A percentile compares a stretch with the other conserved stretches of the same genome.
Evolutionary conservation across 2,113 vertebrate species (phyloP).

Genomic region (Heterochromis multidens): DNA sequence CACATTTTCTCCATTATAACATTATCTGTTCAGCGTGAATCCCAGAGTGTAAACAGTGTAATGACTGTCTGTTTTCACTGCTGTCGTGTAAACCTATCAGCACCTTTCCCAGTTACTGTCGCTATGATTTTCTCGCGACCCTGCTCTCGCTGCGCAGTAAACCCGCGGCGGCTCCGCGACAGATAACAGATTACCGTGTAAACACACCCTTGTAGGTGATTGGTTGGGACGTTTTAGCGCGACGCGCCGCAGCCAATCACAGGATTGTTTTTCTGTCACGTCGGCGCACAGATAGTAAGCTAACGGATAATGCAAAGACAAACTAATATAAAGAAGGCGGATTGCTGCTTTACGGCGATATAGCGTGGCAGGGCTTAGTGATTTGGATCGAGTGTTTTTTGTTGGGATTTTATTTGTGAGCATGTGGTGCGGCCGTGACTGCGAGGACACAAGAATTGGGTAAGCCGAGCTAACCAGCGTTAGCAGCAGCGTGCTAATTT

Average conservation of each 20-base stretch:
- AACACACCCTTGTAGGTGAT: slow-evolving; percentile 60
- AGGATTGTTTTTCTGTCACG: slow-evolving; percentile 71
- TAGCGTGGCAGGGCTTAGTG: not conserved
- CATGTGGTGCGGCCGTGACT: not conserved
- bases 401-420: not conserved
- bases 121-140: not conserved
- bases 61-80: not conserved
- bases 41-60: not conserved
- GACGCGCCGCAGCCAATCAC: slow-evolving; percentile 71
- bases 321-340: slow-evolving; percentile 52
- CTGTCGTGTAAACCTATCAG: not conserved
- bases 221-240: slow-evolving; percentile 75
- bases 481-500: slow-evolving; percentile 52
- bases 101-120: not conserved
- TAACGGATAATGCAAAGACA: slow-evolving; percentile 66
- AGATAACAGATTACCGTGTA: not conserved
- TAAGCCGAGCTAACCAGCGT: slow-evolving; percentile 48
- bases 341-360: not conserved
- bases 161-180: not conserved
- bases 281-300: slow-evolving; percentile 63
- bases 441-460: slow-evolving; percentile 4
- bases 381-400: not conserved
- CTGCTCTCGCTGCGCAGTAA: slow-evolving; percentile 30
- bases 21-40: not conserved
- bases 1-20: not conserved